Conservation (phyloP, 2,797 vertebrate species). For the Liparis tanakae region DNA sequence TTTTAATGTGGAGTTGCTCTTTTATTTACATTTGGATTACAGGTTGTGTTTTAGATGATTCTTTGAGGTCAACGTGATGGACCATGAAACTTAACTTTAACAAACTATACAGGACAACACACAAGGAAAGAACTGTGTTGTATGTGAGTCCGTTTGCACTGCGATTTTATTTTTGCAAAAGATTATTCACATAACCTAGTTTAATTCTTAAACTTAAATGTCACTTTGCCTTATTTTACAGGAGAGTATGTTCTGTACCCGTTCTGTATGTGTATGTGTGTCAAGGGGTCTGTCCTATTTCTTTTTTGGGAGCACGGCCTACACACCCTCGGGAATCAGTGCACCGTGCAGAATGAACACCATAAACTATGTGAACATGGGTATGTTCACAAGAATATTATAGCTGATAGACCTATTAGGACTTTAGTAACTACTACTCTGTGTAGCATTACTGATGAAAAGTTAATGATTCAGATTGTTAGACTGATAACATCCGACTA, state of each 20-base stretch:
- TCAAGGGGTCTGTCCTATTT: slow-evolving; percentile 18
- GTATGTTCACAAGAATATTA: slow-evolving; percentile 6
- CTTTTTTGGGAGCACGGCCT: slow-evolving; percentile 10
- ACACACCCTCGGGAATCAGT: slow-evolving; percentile 11
- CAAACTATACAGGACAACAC: not conserved
- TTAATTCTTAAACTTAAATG: not conserved
- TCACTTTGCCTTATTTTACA: slow-evolving; percentile 3
- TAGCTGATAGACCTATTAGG: not conserved
- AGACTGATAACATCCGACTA: not conserved
- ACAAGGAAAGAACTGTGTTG: not conserved
- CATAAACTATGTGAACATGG: not conserved
- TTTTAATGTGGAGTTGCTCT: not conserved
- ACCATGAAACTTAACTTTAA: not conserved
- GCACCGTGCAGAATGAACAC: not conserved
- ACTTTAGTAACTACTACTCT: not conserved
- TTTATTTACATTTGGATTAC: not conserved
- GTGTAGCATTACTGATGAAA: not conserved
- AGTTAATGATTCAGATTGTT: not conserved
- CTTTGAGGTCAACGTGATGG: not conserved
- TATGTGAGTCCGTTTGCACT: not conserved
- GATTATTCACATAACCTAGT: not conserved
- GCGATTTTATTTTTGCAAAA: not conserved
- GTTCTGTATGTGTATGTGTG: slow-evolving; percentile 21
- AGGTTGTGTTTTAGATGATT: not conserved
- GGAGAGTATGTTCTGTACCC: slow-evolving; percentile 13